Base-by-base conservation (phyloP, 2,113 vertebrate species). In the Sturnira hondurensis region DNA sequence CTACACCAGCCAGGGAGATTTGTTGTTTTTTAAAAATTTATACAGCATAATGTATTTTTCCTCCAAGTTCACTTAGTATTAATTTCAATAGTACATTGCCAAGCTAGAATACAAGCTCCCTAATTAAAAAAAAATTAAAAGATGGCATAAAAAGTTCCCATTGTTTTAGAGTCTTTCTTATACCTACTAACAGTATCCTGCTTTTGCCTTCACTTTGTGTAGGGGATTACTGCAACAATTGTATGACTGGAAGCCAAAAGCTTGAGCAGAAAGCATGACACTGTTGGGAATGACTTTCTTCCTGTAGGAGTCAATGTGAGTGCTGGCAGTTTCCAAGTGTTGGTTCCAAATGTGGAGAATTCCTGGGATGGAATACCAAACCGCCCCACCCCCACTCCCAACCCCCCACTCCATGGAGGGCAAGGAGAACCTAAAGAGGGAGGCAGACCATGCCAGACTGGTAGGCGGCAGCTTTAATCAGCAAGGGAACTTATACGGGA, bases 261-360 rank as follows among this genome's bases (percentile, higher is more conserved):
- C 26, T 54, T 0, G 13, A 50, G 38, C 41, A 90, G 0, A 22
- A 36, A 74, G 52, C 94, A 67, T 36, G 94, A 47, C 43, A 17
- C 22, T 74, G 82, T 98, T 97, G 98, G 0, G 98, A 98, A 97
- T 94, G 98, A 93, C 95, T 98, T 92, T 98, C 98, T 89, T 98
- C 98, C 95, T 91, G 98, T 96, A 92, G 88, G 41, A 22, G 28
- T 45, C 58, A 83, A 15, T 36, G 22, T 45, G 28, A 45, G 28
- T 22, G 58, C 33, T 33, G 56, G 56, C 56, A 22, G 38, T 63
- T 65, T 83, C 81, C 43, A 31, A 45, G 58, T 13, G 28, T 45
- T 5, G 31, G n/a, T 78, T 45, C 17, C 6, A 63, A 45, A 63
- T 7, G 38, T 63, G 28, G 28, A 16, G 58, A 45, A 45, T 45